Percentiles rank a stretch among this genome's conserved stretches.
phyloP scores from a whole-genome alignment of 2,797 vertebrate genomes.

The Sebastiscus tertius region DNA sequence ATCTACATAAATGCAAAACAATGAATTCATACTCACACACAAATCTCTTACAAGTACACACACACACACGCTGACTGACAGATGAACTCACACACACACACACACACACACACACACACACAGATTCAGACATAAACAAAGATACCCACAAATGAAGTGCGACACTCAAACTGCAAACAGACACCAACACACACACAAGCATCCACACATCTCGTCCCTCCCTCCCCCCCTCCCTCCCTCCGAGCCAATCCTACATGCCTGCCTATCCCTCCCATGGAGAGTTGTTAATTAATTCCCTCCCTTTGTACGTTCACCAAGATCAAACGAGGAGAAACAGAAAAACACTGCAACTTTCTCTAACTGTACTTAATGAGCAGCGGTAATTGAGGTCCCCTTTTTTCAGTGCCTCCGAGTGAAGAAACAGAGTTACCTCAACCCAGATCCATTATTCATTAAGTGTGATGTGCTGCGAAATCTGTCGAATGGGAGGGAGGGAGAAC shows the following conservation, averaged over 20 bases:
- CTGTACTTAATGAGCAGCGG: slow-evolving; percentile 77
- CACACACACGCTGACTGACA: slow-evolving; percentile 34
- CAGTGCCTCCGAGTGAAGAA: slow-evolving; percentile 61
- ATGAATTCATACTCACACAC: not conserved
- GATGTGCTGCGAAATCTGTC: slow-evolving; percentile 36
- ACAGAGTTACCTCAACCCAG: slow-evolving; percentile 68
- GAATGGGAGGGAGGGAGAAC: not conserved
- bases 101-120: not conserved
- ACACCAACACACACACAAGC: not conserved
- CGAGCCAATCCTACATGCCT: slow-evolving; percentile 61
- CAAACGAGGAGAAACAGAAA: slow-evolving; percentile 73
- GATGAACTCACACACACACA: slow-evolving; percentile 21
- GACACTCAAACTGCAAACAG: slow-evolving; percentile 4
- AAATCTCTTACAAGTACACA: not conserved
- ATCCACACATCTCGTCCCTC: not conserved
- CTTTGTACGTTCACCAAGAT: slow-evolving; percentile 76
- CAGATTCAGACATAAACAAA: slow-evolving; percentile 45
- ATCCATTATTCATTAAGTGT: slow-evolving; percentile 72
- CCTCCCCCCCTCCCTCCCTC: slow-evolving; percentile 55
- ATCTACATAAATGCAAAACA: not conserved
- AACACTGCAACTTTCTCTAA: slow-evolving; percentile 76
- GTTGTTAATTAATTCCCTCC: slow-evolving; percentile 81
- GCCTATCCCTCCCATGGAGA: slow-evolving; percentile 72
- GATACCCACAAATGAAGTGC: slow-evolving; percentile 36
- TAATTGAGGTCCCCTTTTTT: slow-evolving; percentile 66